Conservation (phyloP, 2,113 vertebrate species). For the Nansenia antarctica region DNA sequence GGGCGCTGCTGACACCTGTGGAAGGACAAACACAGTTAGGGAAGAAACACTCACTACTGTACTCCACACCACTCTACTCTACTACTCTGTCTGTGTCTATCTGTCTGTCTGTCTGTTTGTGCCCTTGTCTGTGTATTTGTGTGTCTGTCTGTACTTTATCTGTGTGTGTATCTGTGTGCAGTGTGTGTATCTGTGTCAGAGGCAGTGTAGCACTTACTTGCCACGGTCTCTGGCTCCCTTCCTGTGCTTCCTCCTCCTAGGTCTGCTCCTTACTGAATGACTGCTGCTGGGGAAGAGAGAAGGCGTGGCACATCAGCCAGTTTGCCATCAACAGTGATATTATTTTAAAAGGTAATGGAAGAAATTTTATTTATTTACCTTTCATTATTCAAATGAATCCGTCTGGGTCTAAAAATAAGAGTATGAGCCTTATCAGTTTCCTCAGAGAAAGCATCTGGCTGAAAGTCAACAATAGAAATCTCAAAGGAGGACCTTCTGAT, state of each 20-base stretch:
- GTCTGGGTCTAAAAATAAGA: constrained; percentile 42
- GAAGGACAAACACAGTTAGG: constrained; percentile 1
- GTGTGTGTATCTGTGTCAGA: constrained; percentile 16
- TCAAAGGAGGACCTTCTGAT: not conserved
- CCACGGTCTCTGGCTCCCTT: constrained; percentile 44
- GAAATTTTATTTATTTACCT: constrained; percentile 43
- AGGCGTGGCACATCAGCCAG: not conserved
- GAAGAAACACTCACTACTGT: not conserved
- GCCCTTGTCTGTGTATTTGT: not conserved
- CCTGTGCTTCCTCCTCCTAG: constrained; percentile 53
- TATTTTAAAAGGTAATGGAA: not conserved
- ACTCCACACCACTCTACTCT: not conserved
- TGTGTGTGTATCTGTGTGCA: constrained; percentile 18
- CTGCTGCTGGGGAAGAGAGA: not conserved
- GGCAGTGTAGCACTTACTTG: constrained; percentile 58
- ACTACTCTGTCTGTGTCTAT: not conserved
- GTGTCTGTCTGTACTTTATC: constrained; percentile 22
- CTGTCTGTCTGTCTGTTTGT: not conserved
- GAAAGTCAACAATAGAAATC: not conserved
- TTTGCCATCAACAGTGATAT: not conserved
- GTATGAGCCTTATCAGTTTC: not conserved
- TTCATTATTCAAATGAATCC: constrained; percentile 16
- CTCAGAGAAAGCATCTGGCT: not conserved
- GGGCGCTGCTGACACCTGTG: constrained; percentile 52
- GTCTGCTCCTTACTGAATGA: constrained; percentile 33